Evolutionary conservation across 2,888 invertebrate genomes (phyloP).

Genomic region (Hypomecis atomaria): DNA sequence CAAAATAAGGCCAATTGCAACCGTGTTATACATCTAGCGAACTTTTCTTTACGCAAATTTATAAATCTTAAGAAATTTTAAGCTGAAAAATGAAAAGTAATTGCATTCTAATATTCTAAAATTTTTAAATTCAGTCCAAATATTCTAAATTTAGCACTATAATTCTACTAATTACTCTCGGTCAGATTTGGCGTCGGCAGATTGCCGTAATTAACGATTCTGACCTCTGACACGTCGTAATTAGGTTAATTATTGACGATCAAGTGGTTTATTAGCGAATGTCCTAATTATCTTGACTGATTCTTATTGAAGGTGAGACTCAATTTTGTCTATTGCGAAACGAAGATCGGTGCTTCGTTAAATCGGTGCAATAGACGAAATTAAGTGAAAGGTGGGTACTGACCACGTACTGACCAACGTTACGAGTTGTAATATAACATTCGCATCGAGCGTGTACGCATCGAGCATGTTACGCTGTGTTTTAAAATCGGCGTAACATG

Average conservation of each 20-base stretch:
- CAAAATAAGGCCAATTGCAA: no score
- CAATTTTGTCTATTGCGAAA: constrained; percentile 16
- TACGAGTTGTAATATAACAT: no score
- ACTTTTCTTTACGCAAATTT: no score
- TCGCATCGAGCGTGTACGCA: no score
- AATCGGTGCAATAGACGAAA: not conserved
- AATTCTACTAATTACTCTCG: constrained; percentile 48
- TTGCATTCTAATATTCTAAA: not conserved
- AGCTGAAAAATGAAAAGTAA: no score
- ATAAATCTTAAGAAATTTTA: no score
- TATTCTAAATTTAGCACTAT: constrained; percentile 16
- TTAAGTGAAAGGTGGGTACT: no score
- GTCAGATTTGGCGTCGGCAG: constrained; percentile 61
- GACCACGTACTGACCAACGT: no score
- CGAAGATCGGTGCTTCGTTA: not conserved
- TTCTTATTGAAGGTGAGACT: constrained; percentile 55
- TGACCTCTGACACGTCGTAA: constrained; percentile 67
- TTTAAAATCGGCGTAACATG: no score
- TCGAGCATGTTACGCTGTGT: no score
- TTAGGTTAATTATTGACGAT: constrained; percentile 77
- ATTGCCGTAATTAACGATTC: constrained; percentile 63
- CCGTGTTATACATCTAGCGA: no score
- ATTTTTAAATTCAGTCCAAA: not conserved
- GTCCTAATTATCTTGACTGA: constrained; percentile 66
- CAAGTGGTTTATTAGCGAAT: constrained; percentile 71